Evolutionary conservation across 2,797 vertebrate species (phyloP).

Genomic region (Typhlichthys subterraneus): DNA sequence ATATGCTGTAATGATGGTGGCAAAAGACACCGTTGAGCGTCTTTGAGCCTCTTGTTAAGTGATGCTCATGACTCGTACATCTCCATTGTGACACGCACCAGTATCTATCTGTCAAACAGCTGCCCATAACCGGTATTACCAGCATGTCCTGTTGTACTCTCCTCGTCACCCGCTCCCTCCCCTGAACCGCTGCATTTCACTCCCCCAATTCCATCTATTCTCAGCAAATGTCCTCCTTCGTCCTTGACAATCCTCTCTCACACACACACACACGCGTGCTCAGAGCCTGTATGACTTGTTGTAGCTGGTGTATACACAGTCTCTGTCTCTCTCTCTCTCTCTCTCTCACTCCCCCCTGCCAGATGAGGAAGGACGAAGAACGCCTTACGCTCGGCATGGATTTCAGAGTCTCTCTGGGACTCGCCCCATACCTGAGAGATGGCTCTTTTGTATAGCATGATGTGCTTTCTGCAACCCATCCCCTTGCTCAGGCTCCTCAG

Average conservation of each 20-base stretch:
- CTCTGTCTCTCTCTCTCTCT: not conserved
- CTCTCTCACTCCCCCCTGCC: too few species aligned
- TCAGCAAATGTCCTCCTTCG: slow-evolving; percentile 42
- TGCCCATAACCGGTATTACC: slow-evolving; percentile 31
- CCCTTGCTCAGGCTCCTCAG: slow-evolving; percentile 7
- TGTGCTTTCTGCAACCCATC: too few species aligned
- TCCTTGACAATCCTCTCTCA: slow-evolving; percentile 50
- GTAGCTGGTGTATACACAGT: not conserved
- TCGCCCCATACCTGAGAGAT: too few species aligned
- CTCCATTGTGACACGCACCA: slow-evolving; percentile 14
- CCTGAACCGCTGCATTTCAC: slow-evolving; percentile 3
- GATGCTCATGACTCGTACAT: slow-evolving; percentile 31
- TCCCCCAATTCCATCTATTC: slow-evolving; percentile 35
- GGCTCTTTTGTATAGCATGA: too few species aligned
- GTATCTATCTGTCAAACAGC: slow-evolving; percentile 7
- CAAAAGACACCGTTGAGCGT: slow-evolving; percentile 29
- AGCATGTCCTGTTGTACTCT: slow-evolving; percentile 13
- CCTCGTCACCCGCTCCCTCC: slow-evolving; percentile 27
- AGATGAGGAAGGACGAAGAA: not conserved
- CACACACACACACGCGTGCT: slow-evolving; percentile 8
- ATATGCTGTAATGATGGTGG: slow-evolving; percentile 42
- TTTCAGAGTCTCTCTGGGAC: not conserved
- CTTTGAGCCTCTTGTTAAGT: slow-evolving; percentile 26
- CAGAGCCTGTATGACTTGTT: not conserved
- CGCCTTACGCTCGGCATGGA: too few species aligned